phyloP scores from a whole-genome alignment of 2,113 vertebrate genomes.

The Anarhynchus alexandrinus region DNA sequence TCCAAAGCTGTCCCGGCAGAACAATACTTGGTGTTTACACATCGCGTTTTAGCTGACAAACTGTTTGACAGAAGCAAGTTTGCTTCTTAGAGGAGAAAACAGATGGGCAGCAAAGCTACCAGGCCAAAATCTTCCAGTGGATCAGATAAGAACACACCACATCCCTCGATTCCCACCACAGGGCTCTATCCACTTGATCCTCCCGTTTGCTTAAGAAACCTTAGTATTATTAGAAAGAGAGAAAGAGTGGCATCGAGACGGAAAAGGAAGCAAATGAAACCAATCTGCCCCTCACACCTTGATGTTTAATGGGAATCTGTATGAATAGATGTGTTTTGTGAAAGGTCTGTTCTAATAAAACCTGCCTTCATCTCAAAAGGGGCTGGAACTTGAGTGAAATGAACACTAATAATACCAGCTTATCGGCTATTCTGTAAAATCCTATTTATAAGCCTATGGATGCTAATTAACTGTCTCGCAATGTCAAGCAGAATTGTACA shows the following conservation, averaged over 20 bases:
- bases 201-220: neutral
- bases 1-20: neutral
- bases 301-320: neutral
- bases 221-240: neutral
- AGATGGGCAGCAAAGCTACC: neutral
- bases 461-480: conserved; percentile 22
- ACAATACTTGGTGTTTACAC: neutral
- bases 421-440: neutral
- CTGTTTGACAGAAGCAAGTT: neutral
- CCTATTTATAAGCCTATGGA: neutral
- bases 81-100: neutral
- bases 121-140: neutral
- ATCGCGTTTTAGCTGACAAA: neutral
- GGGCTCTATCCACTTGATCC: neutral
- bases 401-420: neutral
- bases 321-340: neutral
- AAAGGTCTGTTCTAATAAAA: conserved; percentile 5
- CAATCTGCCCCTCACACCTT: neutral
- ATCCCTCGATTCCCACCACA: neutral
- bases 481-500: neutral
- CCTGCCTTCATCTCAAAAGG: neutral
- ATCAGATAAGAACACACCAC: neutral
- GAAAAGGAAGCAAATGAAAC: conserved; percentile 7
- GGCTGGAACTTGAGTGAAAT: neutral
- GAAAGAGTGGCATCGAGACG: neutral